phyloP scores from a whole-genome alignment of 2,888 invertebrate genomes.

The Cerastoderma edule region DNA sequence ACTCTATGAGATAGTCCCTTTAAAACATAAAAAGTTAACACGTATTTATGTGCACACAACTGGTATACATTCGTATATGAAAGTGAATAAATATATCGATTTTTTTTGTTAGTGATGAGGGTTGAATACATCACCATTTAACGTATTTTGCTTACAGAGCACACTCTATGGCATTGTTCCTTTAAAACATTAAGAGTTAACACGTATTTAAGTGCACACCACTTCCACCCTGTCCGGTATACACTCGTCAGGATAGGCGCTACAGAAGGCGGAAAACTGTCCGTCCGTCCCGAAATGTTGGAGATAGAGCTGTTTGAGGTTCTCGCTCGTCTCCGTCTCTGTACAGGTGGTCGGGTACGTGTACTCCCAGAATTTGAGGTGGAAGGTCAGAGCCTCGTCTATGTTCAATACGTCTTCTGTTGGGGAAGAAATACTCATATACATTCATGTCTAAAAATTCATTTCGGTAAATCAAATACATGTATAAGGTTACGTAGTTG shows the following conservation, averaged over 20 bases:
- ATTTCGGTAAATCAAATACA: no score
- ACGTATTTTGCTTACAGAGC: no score
- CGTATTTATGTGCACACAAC: no score
- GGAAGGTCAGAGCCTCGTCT: conserved; percentile 7
- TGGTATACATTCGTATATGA: no score
- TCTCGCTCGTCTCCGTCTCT: background rate
- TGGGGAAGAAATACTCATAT: background rate
- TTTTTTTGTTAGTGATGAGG: no score
- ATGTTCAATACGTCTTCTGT: background rate
- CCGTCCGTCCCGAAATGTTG: background rate
- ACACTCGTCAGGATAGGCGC: background rate
- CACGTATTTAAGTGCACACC: background rate
- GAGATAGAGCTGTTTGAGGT: background rate
- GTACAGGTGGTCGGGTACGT: background rate
- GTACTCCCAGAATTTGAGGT: background rate
- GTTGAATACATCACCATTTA: no score
- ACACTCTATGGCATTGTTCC: no score
- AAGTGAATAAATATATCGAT: no score
- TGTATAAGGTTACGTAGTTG: no score
- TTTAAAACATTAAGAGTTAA: no score
- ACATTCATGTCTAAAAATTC: background rate
- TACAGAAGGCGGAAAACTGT: conserved; percentile 4
- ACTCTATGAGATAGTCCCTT: no score
- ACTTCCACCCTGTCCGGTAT: conserved; percentile 20
- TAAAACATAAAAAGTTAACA: no score